These are phyloP conservation scores for Drosophila eohydei DNA, from an alignment of 2,888 invertebrate species.

Conservation along the genomic window DNA sequence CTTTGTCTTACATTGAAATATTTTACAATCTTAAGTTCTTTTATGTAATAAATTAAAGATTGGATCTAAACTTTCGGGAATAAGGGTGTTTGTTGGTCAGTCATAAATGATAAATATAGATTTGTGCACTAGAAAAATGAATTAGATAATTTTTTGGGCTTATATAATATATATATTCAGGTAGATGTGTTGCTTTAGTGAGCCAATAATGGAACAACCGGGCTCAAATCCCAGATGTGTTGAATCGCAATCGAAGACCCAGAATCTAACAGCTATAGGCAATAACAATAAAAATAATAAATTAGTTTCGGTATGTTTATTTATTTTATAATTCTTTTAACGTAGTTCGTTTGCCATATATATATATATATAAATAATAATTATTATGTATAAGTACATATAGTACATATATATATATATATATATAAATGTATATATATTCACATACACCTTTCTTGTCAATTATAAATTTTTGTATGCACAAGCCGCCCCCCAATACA, in stretches of 20 bases:
- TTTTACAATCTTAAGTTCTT: not conserved
- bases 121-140: slow-evolving; percentile 1
- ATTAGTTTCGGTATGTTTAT: not conserved
- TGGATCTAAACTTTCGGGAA: not conserved
- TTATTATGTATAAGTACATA: slow-evolving; percentile 2
- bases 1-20: too few species aligned
- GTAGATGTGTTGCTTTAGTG: slow-evolving; percentile 1
- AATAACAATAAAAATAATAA: slow-evolving; percentile 5
- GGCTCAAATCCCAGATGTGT: slow-evolving; percentile 3
- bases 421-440: not conserved
- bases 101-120: slow-evolving; percentile 7
- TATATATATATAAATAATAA: not conserved
- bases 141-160: slow-evolving; percentile 1
- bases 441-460: slow-evolving; percentile 16
- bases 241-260: not conserved
- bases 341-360: not conserved
- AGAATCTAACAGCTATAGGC: slow-evolving; percentile 1
- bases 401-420: not conserved
- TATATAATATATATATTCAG: slow-evolving; percentile 1
- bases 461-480: slow-evolving; percentile 31
- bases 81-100: not conserved
- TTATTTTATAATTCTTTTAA: slow-evolving; percentile 1
- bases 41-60: not conserved
- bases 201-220: slow-evolving; percentile 8
- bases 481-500: slow-evolving; percentile 28